Evolutionary conservation across 2,797 vertebrate species (phyloP), one percentile per base, ranked within the genome.

Genomic region (Sphenodon punctatus): DNA sequence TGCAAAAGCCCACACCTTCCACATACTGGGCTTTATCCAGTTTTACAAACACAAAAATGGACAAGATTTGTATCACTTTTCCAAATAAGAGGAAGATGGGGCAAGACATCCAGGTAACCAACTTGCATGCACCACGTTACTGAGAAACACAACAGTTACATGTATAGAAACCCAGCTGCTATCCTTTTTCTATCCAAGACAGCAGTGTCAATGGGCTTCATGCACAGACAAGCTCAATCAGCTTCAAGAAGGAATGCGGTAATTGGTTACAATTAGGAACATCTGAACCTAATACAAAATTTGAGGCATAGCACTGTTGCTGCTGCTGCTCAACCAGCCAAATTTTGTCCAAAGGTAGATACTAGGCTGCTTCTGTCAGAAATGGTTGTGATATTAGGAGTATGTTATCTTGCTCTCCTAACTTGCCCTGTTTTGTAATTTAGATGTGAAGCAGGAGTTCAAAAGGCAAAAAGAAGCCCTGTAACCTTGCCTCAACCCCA

Each of bases 261-360:
- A 90, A 90, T 89, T 87, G 61, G 67, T 85, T 88, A 80, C 71
- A 84, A 85, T 92, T 91, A 91, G 66, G 43, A 69, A 41, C 39
- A 4, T 23, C 10, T 72, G 78, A 36, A 15, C 46, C 58, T 82
- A 87, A 90, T 90, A 64, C 61, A 53, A 70, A 87, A 14, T 67
- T 64, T 32, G 65, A 65, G 71, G 64, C 81, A 76, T 46, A 72
- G 75, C 48, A 67, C 65, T 67, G 19, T 14, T 61, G 19, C 25
- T 71, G 56, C 23, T 85, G 63, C 58, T 78, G 15, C 72, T 80
- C 71, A 56, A 77, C 86, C 19, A 34, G 38, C 69, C 85, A 75
- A 77, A 58, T 82, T 67, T 84, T 85, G 67, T 63, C 25, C 79
- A 46, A n/a, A 80, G 72, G 86, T 63, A 78, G 58, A 36, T 16